Evolutionary conservation across 2,888 invertebrate species (phyloP).

Genomic region (Taphrorychus bicolor): DNA sequence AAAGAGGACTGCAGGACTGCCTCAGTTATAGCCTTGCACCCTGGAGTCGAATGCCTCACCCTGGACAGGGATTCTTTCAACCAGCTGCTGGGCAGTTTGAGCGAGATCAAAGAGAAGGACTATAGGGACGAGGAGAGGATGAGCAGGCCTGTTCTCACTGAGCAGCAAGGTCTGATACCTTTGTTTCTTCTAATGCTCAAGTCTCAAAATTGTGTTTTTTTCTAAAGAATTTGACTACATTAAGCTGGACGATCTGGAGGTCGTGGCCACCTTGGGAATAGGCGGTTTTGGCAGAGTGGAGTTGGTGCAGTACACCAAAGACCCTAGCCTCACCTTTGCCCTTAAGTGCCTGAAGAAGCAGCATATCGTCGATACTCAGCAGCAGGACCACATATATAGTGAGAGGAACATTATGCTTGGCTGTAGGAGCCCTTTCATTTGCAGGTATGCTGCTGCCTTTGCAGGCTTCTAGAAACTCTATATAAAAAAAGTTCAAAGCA

Average conservation of each 20-base stretch:
- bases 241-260: conserved; percentile 66
- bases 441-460: no score
- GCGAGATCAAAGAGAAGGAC: conserved; percentile 75
- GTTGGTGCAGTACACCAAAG: conserved; percentile 62
- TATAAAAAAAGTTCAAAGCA: conserved; percentile 1
- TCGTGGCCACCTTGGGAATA: conserved; percentile 71
- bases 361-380: conserved; percentile 75
- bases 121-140: conserved; percentile 72
- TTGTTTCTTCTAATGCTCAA: background rate
- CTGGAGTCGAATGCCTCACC: conserved; percentile 71
- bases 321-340: conserved; percentile 66
- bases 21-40: conserved; percentile 69
- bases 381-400: conserved; percentile 75
- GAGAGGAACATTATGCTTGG: conserved; percentile 75
- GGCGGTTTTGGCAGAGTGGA: conserved; percentile 79
- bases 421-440: conserved; percentile 75
- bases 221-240: conserved; percentile 58
- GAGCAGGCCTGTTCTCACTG: conserved; percentile 55
- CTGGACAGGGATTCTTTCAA: conserved; percentile 74
- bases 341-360: conserved; percentile 76
- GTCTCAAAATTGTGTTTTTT: background rate
- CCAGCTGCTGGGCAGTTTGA: conserved; percentile 77
- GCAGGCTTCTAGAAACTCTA: no score
- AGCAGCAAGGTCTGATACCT: conserved; percentile 45
- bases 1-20: conserved; percentile 74